A percentile compares a stretch with the other conserved stretches of the same genome.
Evolutionary conservation across 2,797 vertebrate species (phyloP).

Genomic region (Sebastiscus tertius): DNA sequence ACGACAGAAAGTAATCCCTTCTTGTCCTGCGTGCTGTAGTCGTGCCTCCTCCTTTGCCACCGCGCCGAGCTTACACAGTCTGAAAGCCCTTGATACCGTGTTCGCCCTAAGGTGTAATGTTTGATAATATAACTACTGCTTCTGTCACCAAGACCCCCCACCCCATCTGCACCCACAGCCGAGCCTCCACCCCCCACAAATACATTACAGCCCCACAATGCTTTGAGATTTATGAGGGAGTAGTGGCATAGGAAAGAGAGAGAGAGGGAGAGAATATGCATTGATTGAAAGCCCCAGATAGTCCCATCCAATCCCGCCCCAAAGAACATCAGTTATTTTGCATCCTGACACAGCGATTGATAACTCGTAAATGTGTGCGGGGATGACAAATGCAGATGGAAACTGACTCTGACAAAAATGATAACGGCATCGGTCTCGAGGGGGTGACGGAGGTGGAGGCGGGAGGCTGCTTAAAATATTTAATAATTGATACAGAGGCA

Average conservation of each 20-base stretch:
- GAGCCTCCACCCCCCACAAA: slow-evolving; percentile 78
- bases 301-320: slow-evolving; percentile 96
- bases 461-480: slow-evolving; percentile 99
- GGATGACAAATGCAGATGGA: slow-evolving; percentile 99
- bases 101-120: slow-evolving; percentile 96
- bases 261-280: slow-evolving; percentile 93
- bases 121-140: slow-evolving; percentile 99
- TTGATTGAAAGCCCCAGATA: slow-evolving; percentile 99
- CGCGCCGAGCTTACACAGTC: slow-evolving; percentile 75
- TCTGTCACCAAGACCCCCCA: slow-evolving; percentile 87
- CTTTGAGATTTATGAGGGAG: slow-evolving; percentile 97
- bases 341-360: slow-evolving; percentile 99
- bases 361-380: slow-evolving; percentile 98
- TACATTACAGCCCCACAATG: slow-evolving; percentile 93
- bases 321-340: slow-evolving; percentile 99
- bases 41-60: slow-evolving; percentile 83
- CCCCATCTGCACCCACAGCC: slow-evolving; percentile 55
- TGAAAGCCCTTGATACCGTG: slow-evolving; percentile 90
- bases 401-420: slow-evolving; percentile 99
- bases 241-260: slow-evolving; percentile 83
- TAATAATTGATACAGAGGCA: slow-evolving; percentile 99
- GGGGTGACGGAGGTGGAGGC: slow-evolving; percentile 94
- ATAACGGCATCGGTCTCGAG: slow-evolving; percentile 99
- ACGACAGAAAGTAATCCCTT: slow-evolving; percentile 92
- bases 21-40: slow-evolving; percentile 81